Base-by-base conservation (phyloP, 2,797 vertebrate species). In the Prionace glauca region DNA sequence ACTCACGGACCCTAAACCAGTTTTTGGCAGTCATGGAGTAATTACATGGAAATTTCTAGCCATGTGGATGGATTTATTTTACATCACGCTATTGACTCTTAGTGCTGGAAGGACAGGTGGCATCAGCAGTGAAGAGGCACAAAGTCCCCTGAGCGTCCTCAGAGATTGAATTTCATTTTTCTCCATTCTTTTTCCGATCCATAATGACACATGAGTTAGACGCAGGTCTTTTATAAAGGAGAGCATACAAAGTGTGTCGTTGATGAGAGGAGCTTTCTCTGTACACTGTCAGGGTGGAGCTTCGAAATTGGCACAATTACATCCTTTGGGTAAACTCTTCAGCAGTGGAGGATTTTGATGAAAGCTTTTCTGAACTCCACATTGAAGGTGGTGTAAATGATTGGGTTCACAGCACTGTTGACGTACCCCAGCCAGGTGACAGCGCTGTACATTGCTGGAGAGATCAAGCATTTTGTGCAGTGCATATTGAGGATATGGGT, bases 341-440 rank as follows among this genome's bases (percentile, higher is more conserved):
- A 99, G 97, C 99, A 99, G 97, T 99, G 99, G 96, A 99, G 98
- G 97, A 99, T 99, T 98, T 99, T 99, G 97, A 99, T 98, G 98
- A 99, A 99, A 96, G 99, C 99, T 97, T 99, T 99, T 97, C 99
- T 98, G 97, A 99, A 99, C 97, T 99, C 99, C 0, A 99, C 97
- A 96, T 99, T 99, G 97, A 99, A 99, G 96, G 99, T 99, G 94
- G 99, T 99, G 97, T 99, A 99, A 96, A 99, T 99, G 96, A 99
- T 99, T 50, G 99, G 99, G 97, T 99, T 99, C 96, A 99, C 98
- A 1, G 99, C 99, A 26, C 99, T 99, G 97, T 99, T 99, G 97
- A 99, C 99, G 0, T 99, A 99, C 96, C 99, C 99, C 95, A 99
- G 98, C 99, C 99, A 99, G 0, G 99, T 99, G 97, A 99, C 99